phyloP scores from a whole-genome alignment of 2,797 vertebrate species.

The Monodelphis domestica region DNA sequence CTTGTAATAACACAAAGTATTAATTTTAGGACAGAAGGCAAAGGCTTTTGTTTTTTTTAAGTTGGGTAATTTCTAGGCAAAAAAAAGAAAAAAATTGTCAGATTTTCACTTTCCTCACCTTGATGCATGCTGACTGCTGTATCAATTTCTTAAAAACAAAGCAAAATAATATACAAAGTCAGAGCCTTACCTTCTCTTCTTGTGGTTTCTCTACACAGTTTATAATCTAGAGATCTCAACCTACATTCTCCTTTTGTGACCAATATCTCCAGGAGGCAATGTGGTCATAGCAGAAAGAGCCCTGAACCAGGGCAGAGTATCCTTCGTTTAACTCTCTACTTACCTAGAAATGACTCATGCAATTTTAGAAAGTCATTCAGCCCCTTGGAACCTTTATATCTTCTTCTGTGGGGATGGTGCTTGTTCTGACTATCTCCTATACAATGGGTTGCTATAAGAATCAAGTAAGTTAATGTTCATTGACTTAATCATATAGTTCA shows the following conservation, averaged over 20 bases:
- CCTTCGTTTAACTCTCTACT: not conserved
- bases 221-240: not conserved
- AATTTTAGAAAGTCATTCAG: not conserved
- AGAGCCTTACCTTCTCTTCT: slow-evolving; percentile 27
- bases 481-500: not conserved
- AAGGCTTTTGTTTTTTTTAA: no score
- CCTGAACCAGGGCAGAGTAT: not conserved
- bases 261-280: not conserved
- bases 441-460: not conserved
- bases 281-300: not conserved
- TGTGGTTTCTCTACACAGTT: slow-evolving; percentile 36
- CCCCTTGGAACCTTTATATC: not conserved
- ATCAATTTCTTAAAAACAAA: slow-evolving; percentile 33
- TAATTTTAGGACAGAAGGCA: no score
- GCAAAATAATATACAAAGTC: slow-evolving; percentile 8
- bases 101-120: not conserved
- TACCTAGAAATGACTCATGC: not conserved
- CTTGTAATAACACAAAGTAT: no score
- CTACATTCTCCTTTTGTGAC: not conserved
- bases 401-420: not conserved
- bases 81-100: not conserved
- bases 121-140: not conserved
- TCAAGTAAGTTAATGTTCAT: not conserved
- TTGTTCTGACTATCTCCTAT: not conserved
- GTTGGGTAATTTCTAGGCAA: slow-evolving; percentile 40